phyloP scores from a whole-genome alignment of 2,888 invertebrate species.

The Drosophila macrospina region DNA sequence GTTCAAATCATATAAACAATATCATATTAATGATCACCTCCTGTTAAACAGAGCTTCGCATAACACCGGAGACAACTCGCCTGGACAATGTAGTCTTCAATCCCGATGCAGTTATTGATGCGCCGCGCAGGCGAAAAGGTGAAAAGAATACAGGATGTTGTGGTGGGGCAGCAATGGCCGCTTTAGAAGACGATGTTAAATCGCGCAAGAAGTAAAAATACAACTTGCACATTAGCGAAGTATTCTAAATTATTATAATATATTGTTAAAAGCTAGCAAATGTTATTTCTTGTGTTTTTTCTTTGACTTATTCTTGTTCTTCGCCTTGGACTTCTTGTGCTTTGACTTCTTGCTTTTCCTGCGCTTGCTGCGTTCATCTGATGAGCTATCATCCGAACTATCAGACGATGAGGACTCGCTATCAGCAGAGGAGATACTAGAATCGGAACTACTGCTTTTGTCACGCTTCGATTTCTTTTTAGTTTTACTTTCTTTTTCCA shows the following conservation, averaged over 20 bases:
- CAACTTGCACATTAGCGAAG: conserved; percentile 17
- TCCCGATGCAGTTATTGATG: conserved; percentile 86
- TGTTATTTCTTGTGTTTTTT: conserved; percentile 67
- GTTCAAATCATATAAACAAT: conserved; percentile 36
- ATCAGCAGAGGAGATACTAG: conserved; percentile 45
- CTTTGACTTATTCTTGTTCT: conserved; percentile 59
- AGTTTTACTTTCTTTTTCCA: conserved; percentile 39
- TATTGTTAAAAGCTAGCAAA: conserved; percentile 11
- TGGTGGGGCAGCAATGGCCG: conserved; percentile 68
- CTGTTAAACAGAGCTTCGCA: conserved; percentile 71
- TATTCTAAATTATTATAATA: conserved; percentile 46
- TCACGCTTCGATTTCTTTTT: conserved; percentile 62
- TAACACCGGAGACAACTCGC: conserved; percentile 81
- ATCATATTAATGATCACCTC: neutral
- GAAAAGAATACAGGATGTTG: conserved; percentile 55
- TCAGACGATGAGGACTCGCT: conserved; percentile 51
- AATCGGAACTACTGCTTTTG: conserved; percentile 53
- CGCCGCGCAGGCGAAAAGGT: conserved; percentile 61
- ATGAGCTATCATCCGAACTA: conserved; percentile 62
- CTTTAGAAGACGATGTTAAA: conserved; percentile 50
- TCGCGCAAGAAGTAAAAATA: conserved; percentile 58
- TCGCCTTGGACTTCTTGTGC: conserved; percentile 59
- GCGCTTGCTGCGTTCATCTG: conserved; percentile 67
- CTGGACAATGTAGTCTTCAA: conserved; percentile 88
- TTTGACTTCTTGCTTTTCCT: conserved; percentile 67